A percentile compares a stretch with the other conserved stretches of the same genome.
Evolutionary conservation across 1,140 invertebrate genomes (phyloP).

Genomic region (Nixonia krombeini): DNA sequence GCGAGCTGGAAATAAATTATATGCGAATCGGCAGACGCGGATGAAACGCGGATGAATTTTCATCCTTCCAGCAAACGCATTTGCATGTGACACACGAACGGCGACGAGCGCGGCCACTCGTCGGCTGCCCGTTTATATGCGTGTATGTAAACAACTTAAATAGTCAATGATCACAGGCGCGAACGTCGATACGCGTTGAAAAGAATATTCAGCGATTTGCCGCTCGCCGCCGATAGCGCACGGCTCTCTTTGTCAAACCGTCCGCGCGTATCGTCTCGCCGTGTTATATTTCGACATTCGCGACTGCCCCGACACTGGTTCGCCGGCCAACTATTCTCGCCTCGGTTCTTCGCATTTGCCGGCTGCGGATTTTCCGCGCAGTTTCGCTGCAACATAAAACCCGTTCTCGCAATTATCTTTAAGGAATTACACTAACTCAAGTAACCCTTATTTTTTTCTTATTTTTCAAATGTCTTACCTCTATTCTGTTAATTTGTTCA

Average conservation of each 20-base stretch:
- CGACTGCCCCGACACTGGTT: neutral
- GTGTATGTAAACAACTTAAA: constrained; percentile 7
- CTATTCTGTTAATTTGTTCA: too few species aligned
- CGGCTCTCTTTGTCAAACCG: neutral
- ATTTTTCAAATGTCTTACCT: too few species aligned
- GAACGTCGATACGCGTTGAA: constrained; percentile 5
- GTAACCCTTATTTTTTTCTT: too few species aligned
- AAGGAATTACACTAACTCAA: too few species aligned
- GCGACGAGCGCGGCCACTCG: neutral
- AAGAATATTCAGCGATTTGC: constrained; percentile 4
- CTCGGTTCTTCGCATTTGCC: too few species aligned
- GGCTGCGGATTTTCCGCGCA: too few species aligned
- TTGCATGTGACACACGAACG: neutral
- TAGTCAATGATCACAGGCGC: constrained; percentile 4
- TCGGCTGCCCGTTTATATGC: too few species aligned
- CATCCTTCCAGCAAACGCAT: neutral
- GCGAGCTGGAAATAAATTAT: too few species aligned
- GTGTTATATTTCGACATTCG: neutral
- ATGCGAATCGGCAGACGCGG: neutral
- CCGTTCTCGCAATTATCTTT: too few species aligned
- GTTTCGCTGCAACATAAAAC: too few species aligned
- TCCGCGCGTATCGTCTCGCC: neutral
- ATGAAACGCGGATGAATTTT: neutral
- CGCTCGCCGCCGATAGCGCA: neutral
- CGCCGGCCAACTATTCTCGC: too few species aligned